Evolutionary conservation across 2,797 vertebrate species (phyloP), one percentile per base, ranked within the genome.

Genomic region (Vespertilio murinus): DNA sequence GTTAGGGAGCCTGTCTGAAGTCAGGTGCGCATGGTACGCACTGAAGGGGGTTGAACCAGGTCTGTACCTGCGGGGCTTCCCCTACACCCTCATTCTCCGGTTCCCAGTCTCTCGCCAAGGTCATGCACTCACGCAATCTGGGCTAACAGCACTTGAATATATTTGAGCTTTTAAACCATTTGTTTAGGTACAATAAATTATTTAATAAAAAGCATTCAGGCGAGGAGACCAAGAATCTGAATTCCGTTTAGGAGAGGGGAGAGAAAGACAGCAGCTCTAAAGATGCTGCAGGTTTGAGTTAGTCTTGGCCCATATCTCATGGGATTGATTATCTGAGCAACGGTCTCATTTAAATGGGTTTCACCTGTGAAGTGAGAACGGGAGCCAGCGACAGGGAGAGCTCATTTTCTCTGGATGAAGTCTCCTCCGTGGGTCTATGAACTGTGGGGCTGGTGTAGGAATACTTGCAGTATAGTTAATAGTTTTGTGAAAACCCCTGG

Each of bases 321-420:
- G 56, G 45, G 42, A 88, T 92, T 90, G 42, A 88, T 90, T 88
- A 87, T 49, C 86, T 94, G 65, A 80, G 33, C 40, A 49, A 69
- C 1, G 70, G 17, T 64, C 35, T 93, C 64, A 67, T 52, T 92
- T 94, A 95, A 71, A 78, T 64, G 78, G 56, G 85, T 69, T 45
- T 74, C 56, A 49, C 38, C 12, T 47, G 8, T 93, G 35, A 79
- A 92, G 33, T 91, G 42, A 96, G 28, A 73, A 85, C 5, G 20
- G 17, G 69, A 45, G 30, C 79, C 28, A 94, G 20, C 20, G n/a
- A 82, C 28, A 93, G 75, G 14, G 91, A 95, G 35, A 86, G 20
- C 64, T 77, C 45, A 73, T 40, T 91, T 89, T 86, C 75, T 70
- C 40, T 56, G 7, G n/a, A 90, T 92, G 56, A 95, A 86, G 54